phyloP scores from a whole-genome alignment of 2,888 invertebrate species.

The Gasteruption jaculator region DNA sequence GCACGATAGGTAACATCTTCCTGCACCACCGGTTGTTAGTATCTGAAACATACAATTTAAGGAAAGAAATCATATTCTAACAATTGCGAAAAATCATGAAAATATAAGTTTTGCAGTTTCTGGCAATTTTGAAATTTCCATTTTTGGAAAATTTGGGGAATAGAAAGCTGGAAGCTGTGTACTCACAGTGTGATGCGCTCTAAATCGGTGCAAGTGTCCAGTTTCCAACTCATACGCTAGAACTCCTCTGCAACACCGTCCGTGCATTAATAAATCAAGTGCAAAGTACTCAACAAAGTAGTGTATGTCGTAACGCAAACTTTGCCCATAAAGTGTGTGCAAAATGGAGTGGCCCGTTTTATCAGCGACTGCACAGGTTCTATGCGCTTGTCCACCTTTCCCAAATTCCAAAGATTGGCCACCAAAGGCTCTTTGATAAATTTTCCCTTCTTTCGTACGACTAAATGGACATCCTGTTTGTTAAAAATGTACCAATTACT shows the following conservation, averaged over 20 bases:
- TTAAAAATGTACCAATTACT: not conserved
- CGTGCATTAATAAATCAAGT: constrained; percentile 66
- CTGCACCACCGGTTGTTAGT: constrained; percentile 42
- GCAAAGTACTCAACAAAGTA: constrained; percentile 72
- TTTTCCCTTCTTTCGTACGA: constrained; percentile 63
- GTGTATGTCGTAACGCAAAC: constrained; percentile 63
- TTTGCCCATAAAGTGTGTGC: constrained; percentile 68
- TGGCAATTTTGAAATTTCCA: not conserved
- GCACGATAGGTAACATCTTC: constrained; percentile 81
- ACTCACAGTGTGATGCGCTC: constrained; percentile 55
- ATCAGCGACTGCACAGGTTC: constrained; percentile 66
- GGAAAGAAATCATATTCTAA: constrained; percentile 2
- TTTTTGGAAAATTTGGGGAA: not conserved
- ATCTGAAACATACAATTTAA: too few species aligned
- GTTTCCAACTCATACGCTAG: constrained; percentile 67
- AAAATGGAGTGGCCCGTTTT: constrained; percentile 67
- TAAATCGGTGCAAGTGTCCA: constrained; percentile 65
- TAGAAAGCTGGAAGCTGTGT: not conserved
- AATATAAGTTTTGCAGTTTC: not conserved
- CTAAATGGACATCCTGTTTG: constrained; percentile 69
- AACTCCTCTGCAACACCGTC: constrained; percentile 59
- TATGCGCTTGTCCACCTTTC: constrained; percentile 62
- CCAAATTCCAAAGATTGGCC: constrained; percentile 67
- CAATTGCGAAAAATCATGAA: not conserved
- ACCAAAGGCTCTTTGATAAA: constrained; percentile 70